Conservation (phyloP, 2,888 invertebrate genomes). For the Metalampra italica region DNA sequence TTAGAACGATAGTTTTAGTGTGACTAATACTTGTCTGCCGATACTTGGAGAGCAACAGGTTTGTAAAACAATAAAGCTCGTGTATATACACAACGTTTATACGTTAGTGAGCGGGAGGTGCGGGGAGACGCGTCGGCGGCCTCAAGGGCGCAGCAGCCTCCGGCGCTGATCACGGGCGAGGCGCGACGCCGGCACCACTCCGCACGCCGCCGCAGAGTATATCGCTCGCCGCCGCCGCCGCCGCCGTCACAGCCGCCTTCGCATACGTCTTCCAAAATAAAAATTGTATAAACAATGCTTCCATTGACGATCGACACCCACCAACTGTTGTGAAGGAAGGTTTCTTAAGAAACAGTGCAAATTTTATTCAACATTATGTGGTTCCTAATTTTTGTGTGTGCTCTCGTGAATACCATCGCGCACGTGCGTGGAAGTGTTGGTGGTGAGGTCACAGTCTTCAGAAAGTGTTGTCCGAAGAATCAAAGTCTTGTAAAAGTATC, state of each 20-base stretch:
- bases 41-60: neutral
- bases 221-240: conserved; percentile 28
- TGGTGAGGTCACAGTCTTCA: conserved; percentile 39
- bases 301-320: conserved; percentile 44
- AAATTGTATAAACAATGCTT: conserved; percentile 53
- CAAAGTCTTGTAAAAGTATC: conserved; percentile 50
- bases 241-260: conserved; percentile 19
- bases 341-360: neutral
- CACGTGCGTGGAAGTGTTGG: conserved; percentile 25
- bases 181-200: conserved; percentile 28
- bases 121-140: conserved; percentile 21
- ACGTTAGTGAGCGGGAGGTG: neutral
- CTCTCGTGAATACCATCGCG: conserved; percentile 26
- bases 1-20: neutral
- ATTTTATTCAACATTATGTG: conserved; percentile 40
- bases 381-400: conserved; percentile 37
- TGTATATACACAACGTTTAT: too few species aligned
- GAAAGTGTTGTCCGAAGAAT: conserved; percentile 58
- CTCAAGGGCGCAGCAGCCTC: conserved; percentile 67
- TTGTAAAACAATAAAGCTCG: conserved; percentile 2
- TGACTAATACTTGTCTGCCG: neutral
- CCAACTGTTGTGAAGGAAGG: conserved; percentile 53
- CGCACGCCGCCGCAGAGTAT: conserved; percentile 30
- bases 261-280: conserved; percentile 1
- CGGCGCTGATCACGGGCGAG: conserved; percentile 25